Evolutionary conservation across 1,140 invertebrate species (phyloP).

Genomic region (Epicauta chinensis): DNA sequence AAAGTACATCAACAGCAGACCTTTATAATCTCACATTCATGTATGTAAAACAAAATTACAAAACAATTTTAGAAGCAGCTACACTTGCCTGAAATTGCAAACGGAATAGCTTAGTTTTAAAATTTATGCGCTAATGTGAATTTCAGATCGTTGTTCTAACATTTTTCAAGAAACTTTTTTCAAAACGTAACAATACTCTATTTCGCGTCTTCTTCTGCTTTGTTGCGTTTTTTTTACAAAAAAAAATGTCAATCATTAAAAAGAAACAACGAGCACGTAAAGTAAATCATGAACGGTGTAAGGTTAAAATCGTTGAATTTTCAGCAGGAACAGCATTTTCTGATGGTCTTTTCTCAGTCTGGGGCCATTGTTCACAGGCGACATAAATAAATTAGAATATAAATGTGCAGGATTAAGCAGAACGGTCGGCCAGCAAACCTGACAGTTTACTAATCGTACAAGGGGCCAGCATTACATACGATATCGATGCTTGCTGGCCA

Average conservation of each 20-base stretch:
- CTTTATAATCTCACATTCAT: conserved; percentile 11
- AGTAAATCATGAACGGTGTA: neutral
- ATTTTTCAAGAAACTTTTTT: too few species aligned
- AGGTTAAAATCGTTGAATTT: neutral
- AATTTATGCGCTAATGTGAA: conserved; percentile 16
- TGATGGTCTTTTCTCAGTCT: too few species aligned
- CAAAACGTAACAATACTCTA: too few species aligned
- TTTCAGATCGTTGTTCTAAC: conserved; percentile 11
- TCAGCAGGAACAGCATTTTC: neutral
- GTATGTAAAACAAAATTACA: conserved; percentile 13
- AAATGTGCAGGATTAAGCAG: conserved; percentile 2
- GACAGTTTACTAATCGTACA: conserved; percentile 3
- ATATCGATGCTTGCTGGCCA: too few species aligned
- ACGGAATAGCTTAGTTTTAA: conserved; percentile 9
- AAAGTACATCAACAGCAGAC: conserved; percentile 5
- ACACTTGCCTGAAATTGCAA: conserved; percentile 6
- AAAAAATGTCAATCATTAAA: too few species aligned
- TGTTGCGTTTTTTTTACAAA: too few species aligned
- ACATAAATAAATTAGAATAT: conserved; percentile 9
- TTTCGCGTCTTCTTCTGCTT: too few species aligned
- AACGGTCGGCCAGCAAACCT: neutral
- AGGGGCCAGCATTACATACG: too few species aligned
- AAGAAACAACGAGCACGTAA: neutral
- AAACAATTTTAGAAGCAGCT: conserved; percentile 1
- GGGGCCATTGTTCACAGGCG: neutral